Conservation (phyloP, 2,113 vertebrate genomes). For the Rattus norvegicus region GRCr8 NC_086035.1:20879501-20880000, state of each 20-base stretch:
- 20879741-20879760: slow-evolving; percentile 31
- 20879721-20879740: slow-evolving; percentile 60
- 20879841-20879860: slow-evolving; percentile 30
- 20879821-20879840: neutral
- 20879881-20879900: slow-evolving; percentile 59
- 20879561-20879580: too few species aligned
- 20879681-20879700: slow-evolving; percentile 55
- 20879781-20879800: slow-evolving; percentile 37
- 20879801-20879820: slow-evolving; percentile 63
- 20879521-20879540: neutral
- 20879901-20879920: slow-evolving; percentile 36
- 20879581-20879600: neutral
- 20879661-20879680: slow-evolving; percentile 71
- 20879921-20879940: slow-evolving; percentile 16
- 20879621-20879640: slow-evolving; percentile 61
- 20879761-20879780: slow-evolving; percentile 40
- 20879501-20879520: neutral
- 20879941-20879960: slow-evolving; percentile 42
- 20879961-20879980: slow-evolving; percentile 57
- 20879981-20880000: neutral
- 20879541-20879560: too few species aligned
- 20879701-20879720: slow-evolving; percentile 50
- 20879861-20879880: neutral
- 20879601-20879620: neutral
- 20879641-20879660: slow-evolving; percentile 63